Conservation (phyloP, 1,140 invertebrate genomes). For the Drosophila punjabiensis region DNA sequence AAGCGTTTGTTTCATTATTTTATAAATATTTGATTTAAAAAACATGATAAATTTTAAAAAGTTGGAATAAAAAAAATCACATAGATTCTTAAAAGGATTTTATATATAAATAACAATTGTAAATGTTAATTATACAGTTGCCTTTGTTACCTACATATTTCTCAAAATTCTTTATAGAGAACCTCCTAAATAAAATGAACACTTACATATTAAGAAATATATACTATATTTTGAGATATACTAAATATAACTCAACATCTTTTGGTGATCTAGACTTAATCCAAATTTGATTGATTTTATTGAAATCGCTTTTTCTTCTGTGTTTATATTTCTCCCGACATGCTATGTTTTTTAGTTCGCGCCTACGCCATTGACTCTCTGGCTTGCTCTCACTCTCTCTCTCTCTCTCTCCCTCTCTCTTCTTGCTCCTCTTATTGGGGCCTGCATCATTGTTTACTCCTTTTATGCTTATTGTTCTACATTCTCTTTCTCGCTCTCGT, state of each 20-base stretch:
- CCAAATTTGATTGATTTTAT: constrained; percentile 12
- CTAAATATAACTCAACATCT: not conserved
- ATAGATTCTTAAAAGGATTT: not conserved
- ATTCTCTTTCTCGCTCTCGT: constrained; percentile 4
- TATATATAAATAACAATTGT: too few species aligned
- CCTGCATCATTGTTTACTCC: constrained; percentile 31
- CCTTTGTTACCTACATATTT: not conserved
- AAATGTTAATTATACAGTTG: too few species aligned
- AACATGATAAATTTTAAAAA: not conserved
- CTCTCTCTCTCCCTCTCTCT: not conserved
- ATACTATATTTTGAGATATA: not conserved
- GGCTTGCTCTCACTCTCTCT: not conserved
- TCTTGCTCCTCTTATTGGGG: constrained; percentile 10
- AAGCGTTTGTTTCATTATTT: not conserved
- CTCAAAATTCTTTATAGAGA: not conserved
- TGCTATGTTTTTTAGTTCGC: constrained; percentile 3
- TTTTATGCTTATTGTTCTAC: constrained; percentile 21
- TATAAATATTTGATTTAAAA: not conserved
- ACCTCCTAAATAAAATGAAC: not conserved
- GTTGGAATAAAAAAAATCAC: not conserved
- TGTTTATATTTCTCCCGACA: constrained; percentile 7
- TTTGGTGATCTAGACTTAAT: not conserved
- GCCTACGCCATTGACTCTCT: constrained; percentile 2
- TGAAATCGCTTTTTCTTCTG: not conserved
- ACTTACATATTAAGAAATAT: not conserved